Evolutionary conservation across 2,797 vertebrate species (phyloP), one percentile per base, ranked within the genome.

Genomic region (Epinephelus awoara): DNA sequence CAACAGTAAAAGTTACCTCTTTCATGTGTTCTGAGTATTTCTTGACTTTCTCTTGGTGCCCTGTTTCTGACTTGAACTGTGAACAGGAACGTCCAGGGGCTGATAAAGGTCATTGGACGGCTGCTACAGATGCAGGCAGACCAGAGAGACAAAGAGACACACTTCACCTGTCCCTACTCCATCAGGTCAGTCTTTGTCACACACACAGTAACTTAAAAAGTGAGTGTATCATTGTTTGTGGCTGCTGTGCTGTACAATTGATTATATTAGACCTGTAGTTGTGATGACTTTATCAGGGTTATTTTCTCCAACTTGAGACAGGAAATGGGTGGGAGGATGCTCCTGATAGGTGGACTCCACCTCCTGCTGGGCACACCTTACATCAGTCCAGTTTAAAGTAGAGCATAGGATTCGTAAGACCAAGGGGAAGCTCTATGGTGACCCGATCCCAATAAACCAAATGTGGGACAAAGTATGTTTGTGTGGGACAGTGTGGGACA

Each of bases 101-200:
- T 99, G 84, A 88, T 99, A n/a, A 97, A 96, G 91, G 94, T 96
- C 61, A 87, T 97, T 51, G 95, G 95, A 68, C 96, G 94, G 70
- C 94, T 99, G 75, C 92, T 99, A 19, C 96, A 97, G 76, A 96
- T 97, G 87, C 97, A 98, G 87, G 95, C 95, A 5, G 29, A 94
- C 81, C 95, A 94, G 75, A 91, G 94, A 67, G 89, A 90, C 72
- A 71, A 18, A 69, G 86, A 90, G 15, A 62, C 83, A 1, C 47
- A 71, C 64, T 94, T 95, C 90, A 73, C 19, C 67, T 95, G 93
- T 72, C 94, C 94, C 0, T 95, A 95, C 79, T 93, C 94, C 23
- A 94, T 96, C 92, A 95, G 93, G 95, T 95, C 49, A 77, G 92
- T 80, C 55, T 38, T 0, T n/a, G 7, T 44, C 18, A 49, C 40